Base-by-base conservation (phyloP, 2,797 vertebrate species). In the Emys orbicularis region DNA sequence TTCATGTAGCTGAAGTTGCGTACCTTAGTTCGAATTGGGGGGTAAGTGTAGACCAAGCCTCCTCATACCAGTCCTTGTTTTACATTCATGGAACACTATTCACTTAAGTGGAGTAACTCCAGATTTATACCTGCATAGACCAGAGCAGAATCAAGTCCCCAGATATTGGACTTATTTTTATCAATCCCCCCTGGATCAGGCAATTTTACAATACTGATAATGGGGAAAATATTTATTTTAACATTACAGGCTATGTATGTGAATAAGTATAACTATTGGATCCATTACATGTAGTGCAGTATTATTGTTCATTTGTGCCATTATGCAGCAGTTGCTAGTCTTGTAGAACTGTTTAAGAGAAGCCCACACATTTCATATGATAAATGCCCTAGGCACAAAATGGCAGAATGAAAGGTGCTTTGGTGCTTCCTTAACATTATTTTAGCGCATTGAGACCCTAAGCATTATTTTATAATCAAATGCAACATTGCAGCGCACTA, bases 401-500 rank as follows among this genome's bases (percentile, higher is more conserved):
- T 87, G 84, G 88, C 79, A 90, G 81, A 95, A 74, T 94, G 96
- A 95, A 89, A 89, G 92, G 74, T 79, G 37, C 54, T 89, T 96
- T 92, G 95, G 95, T 84, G 79, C 93, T 96, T 93, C 56, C 74
- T 97, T 95, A 94, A 57, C 68, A 61, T 97, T 96, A 92, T 72
- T 94, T 95, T 87, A 94, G 68, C 0, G 29, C 93, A 91, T 91
- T 95, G 89, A 95, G 90, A 94, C 90, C 74, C 59, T 76, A 87
- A 95, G 93, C 92, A 91, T 95, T 97, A 95, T 93, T 96, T 96
- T 94, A 90, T 93, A 97, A 97, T 95, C 89, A 95, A 96, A 94
- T 92, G 83, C 76, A 96, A 90, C 44, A 37, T 76, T 93, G 79
- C 83, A 96, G 89, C 91, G 87, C 59, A 61, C 5, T 3, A 57